Conservation (phyloP, 2,113 vertebrate genomes). For the Indicator indicator region DNA sequence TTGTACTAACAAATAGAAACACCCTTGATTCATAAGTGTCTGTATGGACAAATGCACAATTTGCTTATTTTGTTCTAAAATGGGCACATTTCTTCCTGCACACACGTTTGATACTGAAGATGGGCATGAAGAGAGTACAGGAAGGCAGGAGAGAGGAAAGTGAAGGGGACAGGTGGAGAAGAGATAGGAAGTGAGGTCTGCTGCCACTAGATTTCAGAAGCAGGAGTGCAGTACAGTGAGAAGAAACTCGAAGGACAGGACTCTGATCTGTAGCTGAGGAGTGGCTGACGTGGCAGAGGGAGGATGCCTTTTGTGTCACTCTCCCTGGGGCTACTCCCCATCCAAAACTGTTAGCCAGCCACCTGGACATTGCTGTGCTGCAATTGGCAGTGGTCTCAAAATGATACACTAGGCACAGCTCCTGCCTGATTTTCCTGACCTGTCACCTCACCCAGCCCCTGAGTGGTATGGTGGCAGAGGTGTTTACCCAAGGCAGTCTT, state of each 20-base stretch:
- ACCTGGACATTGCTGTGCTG: background rate
- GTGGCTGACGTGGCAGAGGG: background rate
- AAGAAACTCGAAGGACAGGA: background rate
- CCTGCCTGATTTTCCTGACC: background rate
- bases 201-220: background rate
- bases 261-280: background rate
- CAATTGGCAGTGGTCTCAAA: background rate
- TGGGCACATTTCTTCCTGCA: background rate
- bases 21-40: background rate
- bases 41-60: background rate
- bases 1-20: background rate
- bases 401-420: rapidly evolving
- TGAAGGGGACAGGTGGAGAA: background rate
- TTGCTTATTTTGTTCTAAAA: background rate
- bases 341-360: background rate
- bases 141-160: background rate
- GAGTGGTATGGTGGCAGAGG: rapidly evolving
- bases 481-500: background rate
- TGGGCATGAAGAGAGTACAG: background rate
- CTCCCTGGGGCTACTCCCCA: background rate
- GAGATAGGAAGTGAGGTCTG: rapidly evolving
- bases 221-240: background rate
- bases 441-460: background rate
- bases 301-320: background rate
- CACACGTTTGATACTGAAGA: background rate